Base-by-base conservation (phyloP, 2,113 vertebrate species). In the Strigops habroptila region DNA sequence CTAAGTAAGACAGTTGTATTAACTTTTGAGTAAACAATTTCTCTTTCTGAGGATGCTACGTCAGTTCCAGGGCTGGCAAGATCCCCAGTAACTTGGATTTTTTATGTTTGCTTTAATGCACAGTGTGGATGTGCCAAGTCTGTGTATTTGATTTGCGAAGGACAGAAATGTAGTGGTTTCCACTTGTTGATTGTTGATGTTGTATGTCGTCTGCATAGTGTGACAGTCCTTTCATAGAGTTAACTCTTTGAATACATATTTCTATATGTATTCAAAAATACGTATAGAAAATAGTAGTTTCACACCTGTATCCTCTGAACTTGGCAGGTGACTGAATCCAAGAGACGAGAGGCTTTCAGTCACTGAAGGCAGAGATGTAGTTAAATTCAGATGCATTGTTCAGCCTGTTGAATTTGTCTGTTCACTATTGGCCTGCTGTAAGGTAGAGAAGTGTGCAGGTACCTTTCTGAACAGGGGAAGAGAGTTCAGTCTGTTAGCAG, bases 81-180 rank as follows among this genome's bases (percentile, higher is more conserved):
- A 74, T 81, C 83, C 83, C 60, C 71, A 55, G 53, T 68, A 90
- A 79, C 69, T 43, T 55, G 73, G 7, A 57, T 68, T 15, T 69
- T 86, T 92, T 82, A 44, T 69, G 23, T 88, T 91, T 84, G 57
- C 80, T 84, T 88, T 89, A 93, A 69, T 68, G 73, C 44, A 70
- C 37, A 39, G 30, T 4, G 5, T 73, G 33, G 43, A 39, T 70
- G 33, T 91, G 82, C 71, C 82, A 82, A 59, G 59, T 68, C 59
- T 60, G 46, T 39, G n/a, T 63, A 64, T 90, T 93, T 90, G 51
- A 84, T 93, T 71, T 83, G 90, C 57, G 60, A 81, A 85, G 74
- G 77, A 86, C 77, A 91, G 80, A 94, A 86, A 62, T 24, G 15
- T 64, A 51, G 65, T 86, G 43, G 30, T 60, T 83, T 90, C 64